Percentiles rank a stretch among this genome's conserved stretches.
Evolutionary conservation across 2,888 invertebrate genomes (phyloP).

Genomic region (Venusia cambrica): DNA sequence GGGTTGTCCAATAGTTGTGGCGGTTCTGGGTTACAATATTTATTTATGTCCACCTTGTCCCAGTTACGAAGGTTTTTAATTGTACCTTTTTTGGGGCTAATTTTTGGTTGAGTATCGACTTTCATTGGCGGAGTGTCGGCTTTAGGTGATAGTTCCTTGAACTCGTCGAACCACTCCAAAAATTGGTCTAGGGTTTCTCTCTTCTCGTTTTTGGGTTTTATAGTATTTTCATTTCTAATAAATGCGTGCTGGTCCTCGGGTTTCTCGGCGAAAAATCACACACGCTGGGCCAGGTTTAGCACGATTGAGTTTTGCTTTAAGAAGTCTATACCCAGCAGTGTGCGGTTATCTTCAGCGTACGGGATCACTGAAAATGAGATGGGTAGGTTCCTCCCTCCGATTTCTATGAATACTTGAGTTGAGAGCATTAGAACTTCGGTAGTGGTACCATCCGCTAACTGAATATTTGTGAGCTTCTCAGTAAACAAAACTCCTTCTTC

Average conservation of each 20-base stretch:
- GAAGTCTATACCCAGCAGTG: conserved; percentile 2
- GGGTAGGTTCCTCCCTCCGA: not conserved
- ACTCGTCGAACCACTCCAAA: not conserved
- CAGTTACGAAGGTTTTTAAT: too few relatives aligned
- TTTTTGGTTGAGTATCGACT: too few relatives aligned
- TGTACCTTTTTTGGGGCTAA: too few relatives aligned
- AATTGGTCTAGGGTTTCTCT: not conserved
- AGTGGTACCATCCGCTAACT: not conserved
- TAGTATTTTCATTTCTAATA: not conserved
- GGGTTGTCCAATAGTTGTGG: too few relatives aligned
- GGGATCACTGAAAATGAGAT: conserved; percentile 2
- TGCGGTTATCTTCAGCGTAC: conserved; percentile 3
- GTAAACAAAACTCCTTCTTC: not conserved
- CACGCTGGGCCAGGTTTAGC: conserved; percentile 2
- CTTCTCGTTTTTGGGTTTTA: not conserved
- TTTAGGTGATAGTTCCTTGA: too few relatives aligned
- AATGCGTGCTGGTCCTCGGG: too few relatives aligned
- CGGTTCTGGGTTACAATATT: too few relatives aligned
- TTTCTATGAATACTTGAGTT: not conserved
- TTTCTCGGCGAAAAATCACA: conserved; percentile 3
- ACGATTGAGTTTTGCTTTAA: not conserved
- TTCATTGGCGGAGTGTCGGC: not conserved
- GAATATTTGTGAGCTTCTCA: not conserved
- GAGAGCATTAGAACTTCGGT: not conserved
- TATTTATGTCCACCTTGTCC: too few relatives aligned